Evolutionary conservation across 2,888 invertebrate species (phyloP).

Genomic region (Nemoura dubitans): DNA sequence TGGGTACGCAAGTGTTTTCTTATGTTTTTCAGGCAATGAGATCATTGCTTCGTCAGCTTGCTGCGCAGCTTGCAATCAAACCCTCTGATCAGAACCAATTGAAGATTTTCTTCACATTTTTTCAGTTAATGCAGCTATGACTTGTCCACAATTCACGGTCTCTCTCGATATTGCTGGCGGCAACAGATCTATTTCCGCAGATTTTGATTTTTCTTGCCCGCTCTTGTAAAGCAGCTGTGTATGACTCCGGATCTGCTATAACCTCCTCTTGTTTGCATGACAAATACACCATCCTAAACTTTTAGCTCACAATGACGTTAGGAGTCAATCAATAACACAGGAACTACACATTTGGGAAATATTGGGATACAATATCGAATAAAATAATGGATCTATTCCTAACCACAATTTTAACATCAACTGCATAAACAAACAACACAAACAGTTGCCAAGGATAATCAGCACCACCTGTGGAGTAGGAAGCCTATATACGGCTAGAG

Average conservation of each 20-base stretch:
- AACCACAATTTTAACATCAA: too few relatives aligned
- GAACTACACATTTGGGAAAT: neutral
- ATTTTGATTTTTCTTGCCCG: constrained; percentile 39
- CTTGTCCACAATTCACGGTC: constrained; percentile 39
- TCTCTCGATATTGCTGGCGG: constrained; percentile 36
- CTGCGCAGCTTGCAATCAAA: neutral
- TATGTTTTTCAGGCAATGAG: constrained; percentile 18
- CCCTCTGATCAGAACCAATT: constrained; percentile 8
- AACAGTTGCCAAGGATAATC: neutral
- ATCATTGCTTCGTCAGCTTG: neutral
- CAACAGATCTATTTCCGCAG: neutral
- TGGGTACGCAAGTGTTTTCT: neutral
- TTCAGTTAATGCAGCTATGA: constrained; percentile 19
- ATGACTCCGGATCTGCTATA: constrained; percentile 44
- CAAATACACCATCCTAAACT: constrained; percentile 31
- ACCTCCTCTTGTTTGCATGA: constrained; percentile 40
- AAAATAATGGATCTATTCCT: too few relatives aligned
- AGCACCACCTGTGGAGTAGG: too few relatives aligned
- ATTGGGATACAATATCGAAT: too few relatives aligned
- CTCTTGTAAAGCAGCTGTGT: constrained; percentile 42
- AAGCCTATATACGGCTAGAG: too few relatives aligned
- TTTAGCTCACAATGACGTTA: neutral
- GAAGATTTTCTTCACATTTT: neutral
- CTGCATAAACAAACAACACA: constrained; percentile 5
- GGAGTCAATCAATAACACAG: neutral